Percentiles rank a stretch among this genome's conserved stretches.
These are phyloP conservation scores for Chionodraco myersi DNA, from an alignment of 2,113 vertebrate species.

Conservation along the genomic window DNA sequence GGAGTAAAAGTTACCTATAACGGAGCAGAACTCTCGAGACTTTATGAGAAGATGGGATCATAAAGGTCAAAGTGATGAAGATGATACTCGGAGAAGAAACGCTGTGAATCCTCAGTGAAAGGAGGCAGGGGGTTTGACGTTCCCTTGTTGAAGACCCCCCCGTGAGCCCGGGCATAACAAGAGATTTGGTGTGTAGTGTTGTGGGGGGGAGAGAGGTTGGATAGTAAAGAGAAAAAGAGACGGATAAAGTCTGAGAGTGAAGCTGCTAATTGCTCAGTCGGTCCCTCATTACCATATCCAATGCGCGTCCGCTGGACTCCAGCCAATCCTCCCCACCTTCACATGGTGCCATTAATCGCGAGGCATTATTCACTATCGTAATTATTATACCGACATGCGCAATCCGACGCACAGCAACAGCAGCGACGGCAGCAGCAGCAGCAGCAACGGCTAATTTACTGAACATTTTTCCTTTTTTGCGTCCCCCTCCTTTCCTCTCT, in stretches of 20 bases:
- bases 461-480: conserved; percentile 35
- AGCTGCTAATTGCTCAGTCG: conserved; percentile 93
- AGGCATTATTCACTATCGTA: conserved; percentile 98
- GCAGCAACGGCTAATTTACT: conserved; percentile 81
- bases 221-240: conserved; percentile 80
- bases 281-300: conserved; percentile 97
- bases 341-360: conserved; percentile 88
- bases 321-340: conserved; percentile 87
- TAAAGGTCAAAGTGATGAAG: conserved; percentile 58
- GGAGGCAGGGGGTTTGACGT: conserved; percentile 60
- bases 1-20: conserved; percentile 57
- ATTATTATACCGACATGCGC: conserved; percentile 95
- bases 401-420: conserved; percentile 78
- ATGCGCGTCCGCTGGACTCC: conserved; percentile 91
- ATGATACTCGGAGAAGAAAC: conserved; percentile 58
- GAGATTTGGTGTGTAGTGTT: conserved; percentile 70
- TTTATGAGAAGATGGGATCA: conserved; percentile 36
- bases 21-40: conserved; percentile 39
- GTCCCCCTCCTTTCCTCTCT: conserved; percentile 5
- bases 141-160: conserved; percentile 78
- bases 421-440: conserved; percentile 65
- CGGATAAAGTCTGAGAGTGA: conserved; percentile 88
- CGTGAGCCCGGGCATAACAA: conserved; percentile 83
- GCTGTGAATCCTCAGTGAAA: conserved; percentile 62
- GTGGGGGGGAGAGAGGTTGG: conserved; percentile 73